A percentile compares a stretch with the other conserved stretches of the same genome.
phyloP scores from a whole-genome alignment of 2,797 vertebrate genomes.

The Heteromormyrus szaboi region DNA sequence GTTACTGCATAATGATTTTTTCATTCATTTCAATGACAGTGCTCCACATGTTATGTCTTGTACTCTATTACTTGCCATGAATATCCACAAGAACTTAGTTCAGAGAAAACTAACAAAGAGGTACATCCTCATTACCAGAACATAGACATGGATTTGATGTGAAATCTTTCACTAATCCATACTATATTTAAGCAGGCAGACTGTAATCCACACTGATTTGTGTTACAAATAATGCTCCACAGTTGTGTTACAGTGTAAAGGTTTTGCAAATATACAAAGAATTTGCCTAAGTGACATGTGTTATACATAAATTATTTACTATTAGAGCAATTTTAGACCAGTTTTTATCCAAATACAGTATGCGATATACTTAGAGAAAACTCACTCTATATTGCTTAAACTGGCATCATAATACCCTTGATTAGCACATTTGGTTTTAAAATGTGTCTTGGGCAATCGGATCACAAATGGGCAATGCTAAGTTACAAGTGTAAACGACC shows the following conservation, averaged over 20 bases:
- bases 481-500: neutral
- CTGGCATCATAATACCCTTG: neutral
- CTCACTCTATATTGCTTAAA: neutral
- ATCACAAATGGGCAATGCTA: neutral
- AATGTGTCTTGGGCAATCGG: neutral
- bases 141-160: neutral
- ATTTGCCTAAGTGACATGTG: neutral
- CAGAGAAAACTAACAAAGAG: neutral
- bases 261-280: neutral
- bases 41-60: neutral
- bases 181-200: neutral
- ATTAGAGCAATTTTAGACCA: neutral
- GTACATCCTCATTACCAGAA: neutral
- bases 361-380: neutral
- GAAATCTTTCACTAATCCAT: neutral
- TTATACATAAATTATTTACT: neutral
- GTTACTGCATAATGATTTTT: neutral
- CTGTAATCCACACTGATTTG: neutral
- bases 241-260: neutral
- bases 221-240: neutral
- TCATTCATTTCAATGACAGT: neutral
- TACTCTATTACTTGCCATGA: neutral
- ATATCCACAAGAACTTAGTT: neutral
- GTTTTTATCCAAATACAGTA: neutral
- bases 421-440: neutral